Conservation (phyloP, 2,113 vertebrate genomes). For the Rhinolophus sinicus region DNA sequence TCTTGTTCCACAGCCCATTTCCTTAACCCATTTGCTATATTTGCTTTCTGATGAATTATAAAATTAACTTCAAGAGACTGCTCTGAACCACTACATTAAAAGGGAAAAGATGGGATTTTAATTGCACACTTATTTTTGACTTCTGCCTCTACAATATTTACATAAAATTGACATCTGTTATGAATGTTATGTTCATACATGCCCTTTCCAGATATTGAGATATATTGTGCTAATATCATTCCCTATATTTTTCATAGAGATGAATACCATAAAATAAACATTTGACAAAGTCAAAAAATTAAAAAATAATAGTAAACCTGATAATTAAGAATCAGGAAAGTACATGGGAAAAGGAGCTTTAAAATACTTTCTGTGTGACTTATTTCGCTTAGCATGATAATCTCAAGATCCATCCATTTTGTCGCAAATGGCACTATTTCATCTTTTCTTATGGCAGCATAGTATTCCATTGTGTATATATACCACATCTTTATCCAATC, state of each 20-base stretch:
- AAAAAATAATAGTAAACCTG: not conserved
- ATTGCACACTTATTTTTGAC: conserved; percentile 32
- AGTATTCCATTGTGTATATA: too few species aligned
- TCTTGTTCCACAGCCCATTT: not conserved
- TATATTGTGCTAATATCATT: conserved; percentile 30
- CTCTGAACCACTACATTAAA: not conserved
- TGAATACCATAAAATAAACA: not conserved
- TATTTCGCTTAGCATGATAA: too few species aligned
- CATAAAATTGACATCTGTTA: conserved; percentile 25
- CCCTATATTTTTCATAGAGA: not conserved
- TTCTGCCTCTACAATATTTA: conserved; percentile 43
- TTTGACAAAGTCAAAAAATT: conserved; percentile 53
- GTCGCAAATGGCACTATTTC: too few species aligned
- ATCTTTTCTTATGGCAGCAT: too few species aligned
- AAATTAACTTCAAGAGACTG: not conserved
- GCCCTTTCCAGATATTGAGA: not conserved
- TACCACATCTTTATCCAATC: too few species aligned
- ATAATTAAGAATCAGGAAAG: conserved; percentile 47
- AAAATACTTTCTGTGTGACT: conserved; percentile 44
- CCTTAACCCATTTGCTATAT: not conserved
- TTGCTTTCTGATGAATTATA: not conserved
- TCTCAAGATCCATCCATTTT: too few species aligned
- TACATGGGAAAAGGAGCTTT: not conserved
- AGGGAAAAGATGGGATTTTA: not conserved
- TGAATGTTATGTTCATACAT: not conserved